Evolutionary conservation across 2,888 invertebrate genomes (phyloP).

Genomic region (Coecobrya sp.): DNA sequence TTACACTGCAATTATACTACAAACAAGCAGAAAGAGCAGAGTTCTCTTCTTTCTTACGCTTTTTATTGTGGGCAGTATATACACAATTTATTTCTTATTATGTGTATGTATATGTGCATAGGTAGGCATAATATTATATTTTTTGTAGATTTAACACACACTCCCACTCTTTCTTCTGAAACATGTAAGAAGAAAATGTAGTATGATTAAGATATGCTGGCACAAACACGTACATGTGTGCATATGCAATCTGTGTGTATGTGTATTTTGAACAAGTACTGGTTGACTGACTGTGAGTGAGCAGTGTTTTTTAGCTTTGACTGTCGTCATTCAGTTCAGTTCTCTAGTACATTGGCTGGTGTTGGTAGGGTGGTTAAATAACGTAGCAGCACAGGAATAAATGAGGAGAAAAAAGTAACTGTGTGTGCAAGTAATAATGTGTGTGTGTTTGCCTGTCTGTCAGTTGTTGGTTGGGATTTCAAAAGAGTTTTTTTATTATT

Average conservation of each 20-base stretch:
- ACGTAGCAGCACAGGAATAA: not conserved
- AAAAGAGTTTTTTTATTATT: not conserved
- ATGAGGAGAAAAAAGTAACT: not conserved
- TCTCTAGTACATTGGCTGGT: not conserved
- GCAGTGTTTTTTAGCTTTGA: conserved; percentile 26
- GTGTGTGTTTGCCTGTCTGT: conserved; percentile 11
- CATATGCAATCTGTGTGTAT: not conserved
- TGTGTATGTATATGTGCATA: not conserved
- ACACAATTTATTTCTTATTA: not conserved
- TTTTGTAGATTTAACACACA: not conserved
- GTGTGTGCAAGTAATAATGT: conserved; percentile 8
- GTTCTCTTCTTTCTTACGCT: not conserved
- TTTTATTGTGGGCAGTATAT: not conserved
- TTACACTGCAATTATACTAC: not conserved
- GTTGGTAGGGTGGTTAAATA: not conserved
- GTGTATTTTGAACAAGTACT: not conserved
- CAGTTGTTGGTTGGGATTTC: not conserved
- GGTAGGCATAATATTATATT: not conserved
- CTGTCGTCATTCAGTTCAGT: conserved; percentile 3
- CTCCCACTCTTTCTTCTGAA: not conserved
- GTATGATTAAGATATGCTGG: not conserved
- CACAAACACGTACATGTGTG: not conserved
- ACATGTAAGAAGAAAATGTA: not conserved
- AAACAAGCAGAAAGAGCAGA: not conserved
- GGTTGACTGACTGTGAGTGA: not conserved